Evolutionary conservation across 1,140 invertebrate species (phyloP).

Genomic region (Conus ventricosus): DNA sequence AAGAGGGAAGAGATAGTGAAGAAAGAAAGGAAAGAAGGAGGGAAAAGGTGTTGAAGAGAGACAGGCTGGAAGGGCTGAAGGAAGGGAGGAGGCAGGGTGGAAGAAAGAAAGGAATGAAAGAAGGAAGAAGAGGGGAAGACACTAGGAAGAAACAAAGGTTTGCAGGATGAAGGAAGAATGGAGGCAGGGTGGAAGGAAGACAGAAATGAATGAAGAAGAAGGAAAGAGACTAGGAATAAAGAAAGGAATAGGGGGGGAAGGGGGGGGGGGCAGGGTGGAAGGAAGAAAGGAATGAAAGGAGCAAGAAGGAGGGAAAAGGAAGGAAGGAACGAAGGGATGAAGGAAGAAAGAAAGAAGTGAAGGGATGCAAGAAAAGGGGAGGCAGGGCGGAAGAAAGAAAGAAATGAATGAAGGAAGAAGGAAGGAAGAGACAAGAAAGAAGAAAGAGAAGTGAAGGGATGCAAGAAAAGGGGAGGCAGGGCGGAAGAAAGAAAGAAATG

Average conservation of each 20-base stretch:
- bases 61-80: background rate
- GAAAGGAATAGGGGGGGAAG: background rate
- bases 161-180: no score
- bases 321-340: no score
- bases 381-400: background rate
- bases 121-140: no score
- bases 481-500: background rate
- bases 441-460: background rate
- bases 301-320: constrained; percentile 1
- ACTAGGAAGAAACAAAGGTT: no score
- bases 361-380: background rate
- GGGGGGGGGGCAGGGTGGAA: background rate
- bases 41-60: background rate
- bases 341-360: no score
- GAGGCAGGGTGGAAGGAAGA: background rate
- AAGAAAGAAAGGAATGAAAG: constrained; percentile 8
- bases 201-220: constrained; percentile 19
- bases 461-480: background rate
- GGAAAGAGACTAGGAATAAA: background rate
- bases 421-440: no score
- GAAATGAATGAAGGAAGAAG: background rate
- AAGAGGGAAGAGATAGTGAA: background rate
- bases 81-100: background rate
- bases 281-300: background rate
- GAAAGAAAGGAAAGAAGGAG: constrained; percentile 8